Evolutionary conservation across 1,140 invertebrate species (phyloP).

Genomic region (Conus betulinus): DNA sequence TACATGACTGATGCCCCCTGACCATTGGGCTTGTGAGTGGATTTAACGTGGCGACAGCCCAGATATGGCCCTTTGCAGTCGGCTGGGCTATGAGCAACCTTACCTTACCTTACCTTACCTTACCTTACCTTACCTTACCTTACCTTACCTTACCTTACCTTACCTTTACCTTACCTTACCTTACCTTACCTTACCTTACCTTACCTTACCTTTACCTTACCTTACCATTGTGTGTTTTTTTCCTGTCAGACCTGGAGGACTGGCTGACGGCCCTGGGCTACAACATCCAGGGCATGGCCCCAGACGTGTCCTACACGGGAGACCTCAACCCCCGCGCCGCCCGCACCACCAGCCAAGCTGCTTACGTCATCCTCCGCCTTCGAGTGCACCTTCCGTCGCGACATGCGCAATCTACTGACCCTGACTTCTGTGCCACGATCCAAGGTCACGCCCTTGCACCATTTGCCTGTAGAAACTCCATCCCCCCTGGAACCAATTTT

Average conservation of each 20-base stretch:
- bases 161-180: too few species aligned
- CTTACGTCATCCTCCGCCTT: constrained; percentile 77
- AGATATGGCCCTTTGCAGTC: too few species aligned
- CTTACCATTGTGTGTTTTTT: too few species aligned
- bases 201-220: too few species aligned
- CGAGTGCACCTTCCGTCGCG: constrained; percentile 73
- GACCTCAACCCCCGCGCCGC: constrained; percentile 80
- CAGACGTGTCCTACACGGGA: constrained; percentile 83
- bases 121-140: too few species aligned
- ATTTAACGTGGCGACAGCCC: too few species aligned
- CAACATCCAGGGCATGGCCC: constrained; percentile 89
- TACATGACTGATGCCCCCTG: too few species aligned
- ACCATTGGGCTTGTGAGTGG: too few species aligned
- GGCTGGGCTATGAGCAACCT: too few species aligned
- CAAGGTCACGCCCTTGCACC: constrained; percentile 65
- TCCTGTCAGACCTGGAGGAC: constrained; percentile 83
- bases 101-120: too few species aligned
- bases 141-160: too few species aligned
- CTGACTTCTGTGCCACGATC: constrained; percentile 70
- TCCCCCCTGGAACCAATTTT: constrained; percentile 82
- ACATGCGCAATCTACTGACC: constrained; percentile 70
- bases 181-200: too few species aligned
- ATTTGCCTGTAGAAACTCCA: constrained; percentile 51
- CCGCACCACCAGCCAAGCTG: constrained; percentile 81
- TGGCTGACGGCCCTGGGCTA: constrained; percentile 91